Evolutionary conservation across 1,140 invertebrate genomes (phyloP), one percentile per base, ranked within the genome.

Genomic region (Neelides sp.): DNA sequence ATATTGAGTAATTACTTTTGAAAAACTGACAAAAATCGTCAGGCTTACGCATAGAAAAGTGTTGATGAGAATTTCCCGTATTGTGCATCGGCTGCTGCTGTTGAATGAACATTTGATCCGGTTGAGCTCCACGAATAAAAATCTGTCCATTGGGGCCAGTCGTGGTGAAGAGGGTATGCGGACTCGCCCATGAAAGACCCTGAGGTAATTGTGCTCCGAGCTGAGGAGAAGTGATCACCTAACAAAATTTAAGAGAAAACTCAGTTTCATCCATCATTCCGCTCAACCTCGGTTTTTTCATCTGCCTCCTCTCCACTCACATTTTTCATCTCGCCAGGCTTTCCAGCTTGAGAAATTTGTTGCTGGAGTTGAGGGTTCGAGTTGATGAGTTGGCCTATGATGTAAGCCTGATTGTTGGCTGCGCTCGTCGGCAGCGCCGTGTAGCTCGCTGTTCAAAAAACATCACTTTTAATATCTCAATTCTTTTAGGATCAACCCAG

Each of bases 21-120:
- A 12, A 37, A 53, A 39, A 43, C 23, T 23, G 49, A 26, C 8
- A 20, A 37, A 8, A 45, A 30, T 45, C 28, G 28, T 45, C 15
- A 24, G n/a, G 49, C 55, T 55, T 55, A 61, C 59, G 54, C 59
- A 61, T 61, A 4, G 58, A 51, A 30, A 61, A 61, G 20, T 61
- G 58, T 27, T 60, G 58, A 41, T 57, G 51, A 3, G 56, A 45
- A 17, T 32, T 48, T 2, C 49, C 41, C 15, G 50, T 52, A 15
- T 39, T 55, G 15, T 58, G 56, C 10, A 69, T 63, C 19, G 73
- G 73, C 54, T 83, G 82, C 10, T 83, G 79, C 63, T 79, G 83
- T 63, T 87, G 85, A 57, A 91, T 87, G 59, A 85, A 87, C 81
- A 91, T 88, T 13, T 78, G 76, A 64, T 88, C 84, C 10, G 79